Base-by-base conservation (phyloP, 2,113 vertebrate genomes). In the Oreochromis niloticus region DNA sequence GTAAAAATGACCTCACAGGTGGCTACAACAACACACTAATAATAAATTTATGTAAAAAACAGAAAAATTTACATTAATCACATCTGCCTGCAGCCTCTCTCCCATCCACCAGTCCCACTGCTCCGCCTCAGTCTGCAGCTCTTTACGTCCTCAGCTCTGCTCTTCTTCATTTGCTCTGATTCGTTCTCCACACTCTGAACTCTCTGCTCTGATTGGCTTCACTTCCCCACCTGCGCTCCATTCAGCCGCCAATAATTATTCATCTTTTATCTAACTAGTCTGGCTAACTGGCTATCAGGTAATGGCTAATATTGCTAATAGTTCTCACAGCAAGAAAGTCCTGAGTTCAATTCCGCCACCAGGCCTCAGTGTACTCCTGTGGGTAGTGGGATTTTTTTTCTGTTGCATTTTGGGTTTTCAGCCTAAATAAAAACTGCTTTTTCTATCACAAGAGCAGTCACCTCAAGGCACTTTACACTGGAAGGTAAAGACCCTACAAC, bases 231-330 rank as follows among this genome's bases (percentile, higher is more conserved):
- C 7, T 30, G 24, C 57, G 8, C 22, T 24, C 10, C n/a, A 24
- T 22, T 22, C 52, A 55, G n/a, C 6, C 1, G 2, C 7, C 56
- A 1, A 9, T 30, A 1, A 9, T 59, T 59, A 59, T 0, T 32
- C 27, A 59, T 59, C 27, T 32, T 59, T 32, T 59, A 32, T 1
- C 57, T 4, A 2, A 61, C 57, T 61, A 61, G 14, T 61, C 24
- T 30, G 55, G 27, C 27, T 56, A 27, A 32, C 24, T 30, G 55
- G 27, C 27, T 56, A 27, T 14, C 24, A 59, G 36, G 27, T 32
- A 32, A 61, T 32, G 14, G 57, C 57, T 61, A 61, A 32, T 59
- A 32, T 32, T 59, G 56, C 56, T 59, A 59, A 17, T 59, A 59
- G 27, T 59, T 30, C 24, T 57, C 55, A 57, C 55, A 27, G 55